phyloP scores from a whole-genome alignment of 2,797 vertebrate species.

The Steatocranus sp. region DNA sequence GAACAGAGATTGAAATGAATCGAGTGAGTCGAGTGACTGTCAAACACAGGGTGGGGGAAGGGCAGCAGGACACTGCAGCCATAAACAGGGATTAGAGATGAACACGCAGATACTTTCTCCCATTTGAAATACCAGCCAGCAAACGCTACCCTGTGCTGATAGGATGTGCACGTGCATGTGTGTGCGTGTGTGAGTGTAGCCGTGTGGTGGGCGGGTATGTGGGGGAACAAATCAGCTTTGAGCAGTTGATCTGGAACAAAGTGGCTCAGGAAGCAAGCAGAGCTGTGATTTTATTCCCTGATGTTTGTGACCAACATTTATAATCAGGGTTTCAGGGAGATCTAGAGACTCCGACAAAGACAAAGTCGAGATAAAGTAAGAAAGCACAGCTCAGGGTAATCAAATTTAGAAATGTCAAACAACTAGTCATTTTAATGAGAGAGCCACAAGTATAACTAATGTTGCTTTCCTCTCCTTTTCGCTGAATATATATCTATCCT shows the following conservation, averaged over 20 bases:
- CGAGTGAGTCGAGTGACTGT: conserved; percentile 1
- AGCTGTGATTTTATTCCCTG: conserved; percentile 46
- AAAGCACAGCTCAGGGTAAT: not conserved
- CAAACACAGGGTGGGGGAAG: conserved; percentile 18
- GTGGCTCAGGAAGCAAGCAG: conserved; percentile 51
- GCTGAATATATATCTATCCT: not conserved
- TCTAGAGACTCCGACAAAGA: conserved; percentile 9
- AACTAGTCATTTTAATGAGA: not conserved
- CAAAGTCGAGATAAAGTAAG: not conserved
- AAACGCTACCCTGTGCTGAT: conserved; percentile 2
- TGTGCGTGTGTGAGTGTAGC: not conserved
- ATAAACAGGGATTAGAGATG: conserved; percentile 68
- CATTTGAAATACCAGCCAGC: conserved; percentile 45
- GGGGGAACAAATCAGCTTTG: conserved; percentile 62
- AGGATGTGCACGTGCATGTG: not conserved
- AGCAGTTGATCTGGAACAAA: conserved; percentile 58
- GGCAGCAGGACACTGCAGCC: conserved; percentile 34
- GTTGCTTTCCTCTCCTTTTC: not conserved
- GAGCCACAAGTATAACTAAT: not conserved
- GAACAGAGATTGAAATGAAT: conserved; percentile 40
- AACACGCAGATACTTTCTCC: conserved; percentile 49
- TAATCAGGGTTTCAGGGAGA: conserved; percentile 38
- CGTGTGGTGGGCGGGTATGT: conserved; percentile 11
- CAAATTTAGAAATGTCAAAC: not conserved
- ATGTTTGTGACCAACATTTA: conserved; percentile 41